Percentiles rank a stretch among this genome's conserved stretches.
These are phyloP conservation scores for Leptopilina clavipes DNA, from an alignment of 1,140 invertebrate genomes.

Conservation along the genomic window DNA sequence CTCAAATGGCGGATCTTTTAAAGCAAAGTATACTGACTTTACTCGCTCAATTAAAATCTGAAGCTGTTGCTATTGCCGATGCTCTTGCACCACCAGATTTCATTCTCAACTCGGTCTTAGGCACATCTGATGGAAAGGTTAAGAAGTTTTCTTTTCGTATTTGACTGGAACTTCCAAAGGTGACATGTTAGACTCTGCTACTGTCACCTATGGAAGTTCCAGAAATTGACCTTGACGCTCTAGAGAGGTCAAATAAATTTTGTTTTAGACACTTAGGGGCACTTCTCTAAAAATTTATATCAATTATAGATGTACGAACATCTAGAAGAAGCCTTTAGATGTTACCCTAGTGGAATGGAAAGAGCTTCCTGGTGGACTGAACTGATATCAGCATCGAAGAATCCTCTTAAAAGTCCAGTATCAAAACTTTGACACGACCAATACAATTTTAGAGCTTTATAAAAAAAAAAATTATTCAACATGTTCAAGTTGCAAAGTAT, in stretches of 20 bases:
- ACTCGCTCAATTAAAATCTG: slow-evolving; percentile 80
- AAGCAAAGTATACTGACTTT: slow-evolving; percentile 78
- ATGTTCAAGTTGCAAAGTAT: no score
- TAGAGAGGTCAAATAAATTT: no score
- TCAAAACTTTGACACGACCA: slow-evolving; percentile 64
- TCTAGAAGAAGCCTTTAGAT: slow-evolving; percentile 84
- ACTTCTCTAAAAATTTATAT: no score
- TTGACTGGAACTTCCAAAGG: no score
- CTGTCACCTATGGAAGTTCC: no score
- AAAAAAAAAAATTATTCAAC: slow-evolving; percentile 38
- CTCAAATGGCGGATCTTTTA: slow-evolving; percentile 70
- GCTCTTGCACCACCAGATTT: slow-evolving; percentile 92
- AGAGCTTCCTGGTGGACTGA: slow-evolving; percentile 87
- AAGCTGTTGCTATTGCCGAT: slow-evolving; percentile 88
- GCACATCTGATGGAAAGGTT: slow-evolving; percentile 86
- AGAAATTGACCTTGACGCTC: no score
- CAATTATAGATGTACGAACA: slow-evolving; percentile 84
- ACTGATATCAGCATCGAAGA: slow-evolving; percentile 70
- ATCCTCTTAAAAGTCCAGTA: slow-evolving; percentile 55
- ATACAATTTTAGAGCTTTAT: slow-evolving; percentile 34
- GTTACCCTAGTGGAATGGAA: slow-evolving; percentile 81
- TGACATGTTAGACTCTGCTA: no score
- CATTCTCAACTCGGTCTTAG: slow-evolving; percentile 86
- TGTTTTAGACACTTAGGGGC: no score
- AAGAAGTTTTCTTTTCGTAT: slow-evolving; percentile 35